Percentiles rank a stretch among this genome's conserved stretches.
phyloP scores from a whole-genome alignment of 2,113 vertebrate genomes.

The Rousettus leschenaultii region DNA sequence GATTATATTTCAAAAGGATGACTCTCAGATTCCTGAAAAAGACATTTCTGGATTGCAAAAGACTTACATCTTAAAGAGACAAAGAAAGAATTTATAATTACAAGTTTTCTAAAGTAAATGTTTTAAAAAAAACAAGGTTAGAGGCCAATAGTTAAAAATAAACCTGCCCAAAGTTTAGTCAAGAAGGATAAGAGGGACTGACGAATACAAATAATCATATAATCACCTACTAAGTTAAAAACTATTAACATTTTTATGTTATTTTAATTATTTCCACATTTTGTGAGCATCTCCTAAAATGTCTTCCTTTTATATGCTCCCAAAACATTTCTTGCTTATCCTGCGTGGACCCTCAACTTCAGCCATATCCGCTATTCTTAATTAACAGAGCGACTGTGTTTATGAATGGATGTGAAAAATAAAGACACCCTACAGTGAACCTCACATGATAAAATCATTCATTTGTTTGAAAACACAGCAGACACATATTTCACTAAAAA shows the following conservation, averaged over 20 bases:
- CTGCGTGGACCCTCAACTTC: background rate
- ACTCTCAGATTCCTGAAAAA: background rate
- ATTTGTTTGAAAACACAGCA: background rate
- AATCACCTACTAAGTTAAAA: background rate
- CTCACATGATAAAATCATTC: background rate
- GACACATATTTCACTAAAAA: background rate
- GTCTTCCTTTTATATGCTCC: background rate
- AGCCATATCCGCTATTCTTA: background rate
- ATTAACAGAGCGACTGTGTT: background rate
- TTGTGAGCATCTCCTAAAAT: background rate
- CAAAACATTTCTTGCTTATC: background rate
- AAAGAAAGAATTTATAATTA: background rate
- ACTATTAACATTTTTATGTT: background rate
- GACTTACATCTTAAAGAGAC: background rate
- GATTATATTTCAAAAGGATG: background rate
- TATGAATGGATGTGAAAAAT: background rate
- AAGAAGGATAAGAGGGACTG: background rate
- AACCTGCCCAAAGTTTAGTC: background rate
- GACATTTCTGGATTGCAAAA: background rate
- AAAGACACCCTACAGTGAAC: background rate
- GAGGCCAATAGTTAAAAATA: background rate
- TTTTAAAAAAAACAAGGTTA: background rate
- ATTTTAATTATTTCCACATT: background rate
- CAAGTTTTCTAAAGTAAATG: background rate
- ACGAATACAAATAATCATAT: background rate